Conservation (phyloP, 2,113 vertebrate genomes). For the Mustelus asterias region DNA sequence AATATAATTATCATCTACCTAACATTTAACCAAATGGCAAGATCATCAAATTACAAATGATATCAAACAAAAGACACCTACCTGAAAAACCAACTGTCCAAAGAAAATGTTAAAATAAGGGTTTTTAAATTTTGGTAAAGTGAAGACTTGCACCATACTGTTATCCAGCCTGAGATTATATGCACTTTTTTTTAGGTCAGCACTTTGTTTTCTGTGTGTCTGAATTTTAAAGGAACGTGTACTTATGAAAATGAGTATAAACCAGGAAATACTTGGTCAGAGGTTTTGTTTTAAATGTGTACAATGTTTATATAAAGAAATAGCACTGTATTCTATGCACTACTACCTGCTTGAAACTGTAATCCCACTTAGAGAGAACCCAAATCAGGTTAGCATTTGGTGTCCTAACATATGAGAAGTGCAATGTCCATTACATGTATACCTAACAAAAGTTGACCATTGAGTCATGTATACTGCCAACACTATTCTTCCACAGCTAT, state of each 20-base stretch:
- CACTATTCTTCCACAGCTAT: not conserved
- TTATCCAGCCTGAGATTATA: not conserved
- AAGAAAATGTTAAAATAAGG: not conserved
- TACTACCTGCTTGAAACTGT: not conserved
- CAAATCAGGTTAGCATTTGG: not conserved
- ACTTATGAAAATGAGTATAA: not conserved
- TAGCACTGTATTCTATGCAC: constrained; percentile 15
- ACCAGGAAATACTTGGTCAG: not conserved
- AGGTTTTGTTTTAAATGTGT: not conserved
- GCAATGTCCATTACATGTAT: not conserved
- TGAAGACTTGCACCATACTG: not conserved
- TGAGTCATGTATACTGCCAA: constrained; percentile 22
- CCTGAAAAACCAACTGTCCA: not conserved
- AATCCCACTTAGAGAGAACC: not conserved
- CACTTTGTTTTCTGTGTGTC: not conserved
- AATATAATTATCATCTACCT: constrained; percentile 78
- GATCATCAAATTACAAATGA: not conserved
- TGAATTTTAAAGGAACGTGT: not conserved
- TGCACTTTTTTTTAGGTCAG: not conserved
- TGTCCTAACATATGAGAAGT: not conserved
- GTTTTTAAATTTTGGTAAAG: not conserved
- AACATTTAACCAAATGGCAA: constrained; percentile 67
- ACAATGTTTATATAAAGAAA: not conserved
- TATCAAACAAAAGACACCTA: not conserved
- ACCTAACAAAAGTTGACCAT: not conserved